A percentile compares a stretch with the other conserved stretches of the same genome.
Conservation (phyloP, 1,140 invertebrate species). For the Zaprionus lachaisei region DNA sequence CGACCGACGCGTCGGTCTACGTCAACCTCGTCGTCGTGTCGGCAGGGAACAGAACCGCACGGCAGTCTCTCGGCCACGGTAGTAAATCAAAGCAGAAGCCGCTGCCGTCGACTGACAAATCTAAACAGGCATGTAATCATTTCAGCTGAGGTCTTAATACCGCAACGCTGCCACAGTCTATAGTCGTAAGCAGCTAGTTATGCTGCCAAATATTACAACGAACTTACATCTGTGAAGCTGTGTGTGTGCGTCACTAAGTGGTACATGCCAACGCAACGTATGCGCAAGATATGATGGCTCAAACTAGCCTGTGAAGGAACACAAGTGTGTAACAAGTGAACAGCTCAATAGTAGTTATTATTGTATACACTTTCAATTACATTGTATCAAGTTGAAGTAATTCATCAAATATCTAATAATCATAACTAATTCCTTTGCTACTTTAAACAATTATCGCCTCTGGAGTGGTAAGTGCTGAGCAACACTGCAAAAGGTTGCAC, state of each 20-base stretch:
- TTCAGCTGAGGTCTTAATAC: slow-evolving; percentile 80
- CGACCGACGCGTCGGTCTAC: slow-evolving; percentile 17
- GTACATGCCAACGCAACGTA: slow-evolving; percentile 50
- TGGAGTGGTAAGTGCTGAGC: neutral
- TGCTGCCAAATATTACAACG: slow-evolving; percentile 53
- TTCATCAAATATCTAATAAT: neutral
- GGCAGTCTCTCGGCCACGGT: slow-evolving; percentile 11
- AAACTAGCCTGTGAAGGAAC: neutral
- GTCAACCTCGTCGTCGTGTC: slow-evolving; percentile 11
- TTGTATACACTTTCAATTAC: neutral
- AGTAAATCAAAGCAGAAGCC: slow-evolving; percentile 50
- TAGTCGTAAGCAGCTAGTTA: slow-evolving; percentile 71
- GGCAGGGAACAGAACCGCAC: neutral
- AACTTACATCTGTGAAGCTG: slow-evolving; percentile 11
- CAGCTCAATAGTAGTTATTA: neutral
- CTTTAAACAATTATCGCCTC: neutral
- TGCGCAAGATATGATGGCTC: slow-evolving; percentile 48
- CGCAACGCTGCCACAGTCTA: slow-evolving; percentile 63
- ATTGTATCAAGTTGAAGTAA: neutral
- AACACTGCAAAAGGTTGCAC: neutral
- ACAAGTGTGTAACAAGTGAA: neutral
- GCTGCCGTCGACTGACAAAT: slow-evolving; percentile 65
- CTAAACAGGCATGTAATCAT: slow-evolving; percentile 83
- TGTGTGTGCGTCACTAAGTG: slow-evolving; percentile 9
- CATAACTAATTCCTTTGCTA: neutral